These are phyloP conservation scores for Lerista edwardsae DNA, from an alignment of 2,797 vertebrate genomes.

Conservation along the genomic window DNA sequence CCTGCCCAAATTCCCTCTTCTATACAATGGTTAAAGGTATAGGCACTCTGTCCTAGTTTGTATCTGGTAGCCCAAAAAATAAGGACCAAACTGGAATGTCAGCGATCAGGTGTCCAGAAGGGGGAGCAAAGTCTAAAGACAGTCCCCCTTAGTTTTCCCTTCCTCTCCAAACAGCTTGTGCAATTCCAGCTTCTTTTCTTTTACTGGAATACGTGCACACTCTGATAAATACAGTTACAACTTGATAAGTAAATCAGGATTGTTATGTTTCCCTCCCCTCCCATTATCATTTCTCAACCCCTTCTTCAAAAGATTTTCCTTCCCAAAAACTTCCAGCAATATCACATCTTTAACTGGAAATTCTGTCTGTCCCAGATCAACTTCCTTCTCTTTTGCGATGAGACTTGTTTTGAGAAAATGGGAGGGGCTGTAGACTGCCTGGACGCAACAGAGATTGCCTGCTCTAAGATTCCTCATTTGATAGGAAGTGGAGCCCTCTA, in stretches of 20 bases:
- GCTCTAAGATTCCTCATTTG: neutral
- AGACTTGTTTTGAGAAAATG: neutral
- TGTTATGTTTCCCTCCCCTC: neutral
- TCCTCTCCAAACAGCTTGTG: neutral
- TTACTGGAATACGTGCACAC: neutral
- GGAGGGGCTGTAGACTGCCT: neutral
- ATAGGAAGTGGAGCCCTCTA: conserved; percentile 46
- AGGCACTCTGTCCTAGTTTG: no score
- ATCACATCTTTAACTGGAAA: neutral
- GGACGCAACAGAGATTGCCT: neutral
- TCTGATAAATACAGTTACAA: neutral
- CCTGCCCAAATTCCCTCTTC: no score
- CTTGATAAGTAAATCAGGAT: neutral
- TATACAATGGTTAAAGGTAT: no score
- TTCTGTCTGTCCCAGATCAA: neutral
- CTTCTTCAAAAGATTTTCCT: neutral
- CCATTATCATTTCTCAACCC: neutral
- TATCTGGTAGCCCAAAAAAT: no score
- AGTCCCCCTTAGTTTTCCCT: neutral
- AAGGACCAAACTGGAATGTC: neutral
- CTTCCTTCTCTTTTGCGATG: neutral
- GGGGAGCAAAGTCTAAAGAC: neutral
- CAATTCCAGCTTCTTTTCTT: neutral
- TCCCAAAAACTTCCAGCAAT: neutral
- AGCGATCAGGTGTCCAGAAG: neutral